These are phyloP conservation scores for Crotalus adamanteus DNA, from an alignment of 2,797 vertebrate genomes.

Conservation along the genomic window DNA sequence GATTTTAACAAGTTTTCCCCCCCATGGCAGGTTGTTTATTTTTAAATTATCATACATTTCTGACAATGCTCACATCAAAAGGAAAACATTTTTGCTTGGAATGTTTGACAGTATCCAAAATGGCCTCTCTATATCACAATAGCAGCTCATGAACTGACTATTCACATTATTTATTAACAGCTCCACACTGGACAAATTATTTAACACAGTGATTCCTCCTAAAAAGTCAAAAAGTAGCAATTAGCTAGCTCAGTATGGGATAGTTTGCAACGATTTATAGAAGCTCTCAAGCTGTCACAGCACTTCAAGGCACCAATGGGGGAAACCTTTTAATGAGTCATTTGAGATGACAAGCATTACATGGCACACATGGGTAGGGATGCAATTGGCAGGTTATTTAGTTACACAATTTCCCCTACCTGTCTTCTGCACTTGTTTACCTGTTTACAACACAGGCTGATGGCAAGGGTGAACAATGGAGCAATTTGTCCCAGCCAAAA, in stretches of 20 bases:
- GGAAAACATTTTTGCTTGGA: constrained; percentile 64
- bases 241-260: constrained; percentile 89
- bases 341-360: constrained; percentile 86
- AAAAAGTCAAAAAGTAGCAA: constrained; percentile 97
- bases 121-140: constrained; percentile 75
- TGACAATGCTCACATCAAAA: constrained; percentile 55
- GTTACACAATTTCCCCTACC: constrained; percentile 56
- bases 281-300: constrained; percentile 80
- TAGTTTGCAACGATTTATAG: constrained; percentile 89
- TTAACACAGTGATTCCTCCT: constrained; percentile 85
- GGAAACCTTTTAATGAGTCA: constrained; percentile 82
- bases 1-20: neutral
- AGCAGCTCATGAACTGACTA: constrained; percentile 73
- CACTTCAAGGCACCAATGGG: constrained; percentile 86
- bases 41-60: constrained; percentile 55
- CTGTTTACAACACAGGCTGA: constrained; percentile 48
- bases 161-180: constrained; percentile 88
- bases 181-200: constrained; percentile 95
- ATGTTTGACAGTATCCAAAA: constrained; percentile 76
- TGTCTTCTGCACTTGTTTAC: constrained; percentile 68
- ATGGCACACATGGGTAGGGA: constrained; percentile 82
- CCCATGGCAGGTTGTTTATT: constrained; percentile 30
- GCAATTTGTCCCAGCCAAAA: neutral
- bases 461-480: constrained; percentile 10
- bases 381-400: constrained; percentile 78